These are phyloP conservation scores for Pomatostomus ruficeps DNA, from an alignment of 2,113 vertebrate genomes.

Conservation along the genomic window DNA sequence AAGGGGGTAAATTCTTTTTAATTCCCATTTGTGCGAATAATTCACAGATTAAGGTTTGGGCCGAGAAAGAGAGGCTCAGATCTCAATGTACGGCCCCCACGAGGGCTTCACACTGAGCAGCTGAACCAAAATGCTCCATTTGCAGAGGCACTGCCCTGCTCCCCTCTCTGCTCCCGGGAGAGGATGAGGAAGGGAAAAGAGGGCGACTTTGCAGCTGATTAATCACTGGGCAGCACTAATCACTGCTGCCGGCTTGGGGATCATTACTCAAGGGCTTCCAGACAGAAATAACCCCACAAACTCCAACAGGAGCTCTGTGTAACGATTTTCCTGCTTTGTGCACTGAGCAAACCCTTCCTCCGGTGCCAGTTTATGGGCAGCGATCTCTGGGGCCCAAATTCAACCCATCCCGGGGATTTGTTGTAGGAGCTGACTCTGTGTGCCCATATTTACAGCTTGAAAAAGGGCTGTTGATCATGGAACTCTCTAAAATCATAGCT, in stretches of 20 bases:
- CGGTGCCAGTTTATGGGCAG: not conserved
- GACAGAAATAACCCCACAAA: constrained; percentile 33
- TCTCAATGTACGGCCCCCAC: not conserved
- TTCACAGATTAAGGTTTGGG: not conserved
- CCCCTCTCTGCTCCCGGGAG: not conserved
- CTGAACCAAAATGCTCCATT: not conserved
- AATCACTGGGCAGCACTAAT: constrained; percentile 51
- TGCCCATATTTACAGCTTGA: not conserved
- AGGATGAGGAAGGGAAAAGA: not conserved
- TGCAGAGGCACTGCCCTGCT: not conserved
- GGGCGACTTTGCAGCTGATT: constrained; percentile 5
- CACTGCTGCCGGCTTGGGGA: constrained; percentile 34
- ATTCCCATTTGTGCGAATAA: not conserved
- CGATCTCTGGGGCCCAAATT: not conserved
- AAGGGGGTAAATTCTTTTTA: not conserved
- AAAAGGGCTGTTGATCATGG: not conserved
- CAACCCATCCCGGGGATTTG: not conserved
- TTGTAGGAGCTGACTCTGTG: not conserved
- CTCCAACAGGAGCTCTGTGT: constrained; percentile 26
- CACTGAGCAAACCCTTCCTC: constrained; percentile 10
- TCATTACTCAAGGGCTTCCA: constrained; percentile 52
- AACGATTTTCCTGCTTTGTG: constrained; percentile 47
- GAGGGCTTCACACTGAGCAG: not conserved
- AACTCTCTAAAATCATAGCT: not conserved
- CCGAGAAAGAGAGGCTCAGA: not conserved